Evolutionary conservation across 2,888 invertebrate species (phyloP).

Genomic region (Callosobruchus maculatus): DNA sequence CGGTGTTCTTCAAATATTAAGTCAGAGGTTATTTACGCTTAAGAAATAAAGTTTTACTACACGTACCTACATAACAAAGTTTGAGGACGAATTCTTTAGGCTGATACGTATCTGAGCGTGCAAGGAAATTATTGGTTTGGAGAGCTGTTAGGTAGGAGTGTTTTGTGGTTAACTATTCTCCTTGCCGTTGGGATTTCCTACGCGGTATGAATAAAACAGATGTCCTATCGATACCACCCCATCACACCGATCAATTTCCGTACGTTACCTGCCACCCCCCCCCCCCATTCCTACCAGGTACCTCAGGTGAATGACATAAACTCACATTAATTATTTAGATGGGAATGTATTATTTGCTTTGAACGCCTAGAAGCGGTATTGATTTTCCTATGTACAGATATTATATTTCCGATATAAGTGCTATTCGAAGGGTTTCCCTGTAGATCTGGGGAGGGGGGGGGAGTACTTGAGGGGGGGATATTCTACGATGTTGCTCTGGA

Average conservation of each 20-base stretch:
- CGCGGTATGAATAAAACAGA: neutral
- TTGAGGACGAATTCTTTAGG: too few relatives aligned
- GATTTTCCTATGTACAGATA: neutral
- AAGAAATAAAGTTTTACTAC: too few relatives aligned
- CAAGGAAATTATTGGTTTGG: too few relatives aligned
- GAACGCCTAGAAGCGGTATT: neutral
- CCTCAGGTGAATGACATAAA: neutral
- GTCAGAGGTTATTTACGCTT: too few relatives aligned
- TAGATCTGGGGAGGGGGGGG: neutral
- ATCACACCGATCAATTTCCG: neutral
- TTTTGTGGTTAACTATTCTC: too few relatives aligned
- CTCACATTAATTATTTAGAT: neutral
- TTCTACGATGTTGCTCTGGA: neutral
- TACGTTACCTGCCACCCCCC: neutral
- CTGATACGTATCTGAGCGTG: too few relatives aligned
- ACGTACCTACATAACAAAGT: too few relatives aligned
- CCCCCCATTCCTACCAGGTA: neutral
- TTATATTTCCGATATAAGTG: neutral
- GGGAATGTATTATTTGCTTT: neutral
- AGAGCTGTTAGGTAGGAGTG: too few relatives aligned
- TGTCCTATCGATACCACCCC: neutral
- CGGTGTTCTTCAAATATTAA: too few relatives aligned
- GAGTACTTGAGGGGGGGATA: neutral
- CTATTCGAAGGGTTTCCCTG: neutral
- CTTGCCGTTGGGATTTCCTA: too few relatives aligned